phyloP scores from a whole-genome alignment of 2,797 vertebrate genomes.

The Epinephelus malabaricus region DNA sequence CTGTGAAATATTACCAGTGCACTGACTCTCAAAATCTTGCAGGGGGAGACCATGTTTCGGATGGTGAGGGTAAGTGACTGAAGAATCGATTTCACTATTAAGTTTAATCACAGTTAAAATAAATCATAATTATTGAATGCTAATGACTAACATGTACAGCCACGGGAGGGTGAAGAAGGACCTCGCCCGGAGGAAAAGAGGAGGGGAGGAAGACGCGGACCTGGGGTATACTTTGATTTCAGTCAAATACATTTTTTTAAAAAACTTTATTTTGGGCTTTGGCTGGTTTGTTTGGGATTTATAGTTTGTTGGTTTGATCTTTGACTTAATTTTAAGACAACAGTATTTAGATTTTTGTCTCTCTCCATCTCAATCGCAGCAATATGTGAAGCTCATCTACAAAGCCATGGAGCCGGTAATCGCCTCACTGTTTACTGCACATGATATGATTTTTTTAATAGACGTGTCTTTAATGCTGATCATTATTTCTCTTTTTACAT shows the following conservation, averaged over 20 bases:
- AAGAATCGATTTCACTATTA: too few species aligned
- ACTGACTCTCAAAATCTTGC: too few species aligned
- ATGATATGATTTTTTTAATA: background rate
- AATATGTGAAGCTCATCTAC: constrained; percentile 73
- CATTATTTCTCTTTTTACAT: constrained; percentile 25
- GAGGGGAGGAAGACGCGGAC: background rate
- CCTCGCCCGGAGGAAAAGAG: background rate
- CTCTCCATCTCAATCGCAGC: constrained; percentile 40
- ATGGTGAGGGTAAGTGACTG: too few species aligned
- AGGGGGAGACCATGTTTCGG: too few species aligned
- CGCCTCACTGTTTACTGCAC: background rate
- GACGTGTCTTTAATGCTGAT: background rate
- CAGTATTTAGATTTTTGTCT: background rate
- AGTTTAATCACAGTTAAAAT: too few species aligned
- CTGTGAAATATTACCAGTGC: too few species aligned
- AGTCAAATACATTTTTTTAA: background rate
- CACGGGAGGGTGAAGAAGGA: constrained; percentile 10
- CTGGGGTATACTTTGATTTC: constrained; percentile 43
- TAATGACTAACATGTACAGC: background rate
- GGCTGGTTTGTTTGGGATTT: background rate
- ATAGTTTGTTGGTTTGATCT: background rate
- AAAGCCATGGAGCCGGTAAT: constrained; percentile 64
- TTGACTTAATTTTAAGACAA: background rate
- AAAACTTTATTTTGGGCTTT: too few species aligned
- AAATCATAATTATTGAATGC: background rate